Evolutionary conservation across 2,797 vertebrate genomes (phyloP).

Genomic region (Labeo calbasu): DNA sequence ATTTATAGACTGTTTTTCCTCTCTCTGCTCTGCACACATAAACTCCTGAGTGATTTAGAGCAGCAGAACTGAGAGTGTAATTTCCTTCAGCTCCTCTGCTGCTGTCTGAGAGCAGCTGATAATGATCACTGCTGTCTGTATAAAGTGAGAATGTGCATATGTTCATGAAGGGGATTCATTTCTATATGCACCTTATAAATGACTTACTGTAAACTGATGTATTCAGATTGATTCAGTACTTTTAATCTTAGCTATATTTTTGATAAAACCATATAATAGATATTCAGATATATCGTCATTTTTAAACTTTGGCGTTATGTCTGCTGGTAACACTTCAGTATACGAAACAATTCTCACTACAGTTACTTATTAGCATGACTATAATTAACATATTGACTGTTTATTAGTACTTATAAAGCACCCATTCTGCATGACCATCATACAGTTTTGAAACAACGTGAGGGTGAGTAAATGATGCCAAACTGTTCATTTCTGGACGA

Average conservation of each 20-base stretch:
- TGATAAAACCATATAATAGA: too few relatives aligned
- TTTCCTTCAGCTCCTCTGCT: slow-evolving; percentile 17
- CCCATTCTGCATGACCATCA: too few relatives aligned
- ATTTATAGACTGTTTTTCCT: not conserved
- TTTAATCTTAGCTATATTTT: not conserved
- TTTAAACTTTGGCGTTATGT: too few relatives aligned
- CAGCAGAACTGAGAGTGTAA: not conserved
- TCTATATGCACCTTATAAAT: not conserved
- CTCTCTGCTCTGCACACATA: not conserved
- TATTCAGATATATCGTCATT: too few relatives aligned
- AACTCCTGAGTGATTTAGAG: not conserved
- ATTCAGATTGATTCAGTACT: not conserved
- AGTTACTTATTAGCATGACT: too few relatives aligned
- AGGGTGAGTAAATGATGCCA: too few relatives aligned
- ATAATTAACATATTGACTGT: too few relatives aligned
- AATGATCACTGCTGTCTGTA: not conserved
- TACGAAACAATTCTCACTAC: too few relatives aligned
- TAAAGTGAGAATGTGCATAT: not conserved
- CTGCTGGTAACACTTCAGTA: too few relatives aligned
- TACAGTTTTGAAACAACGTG: not conserved
- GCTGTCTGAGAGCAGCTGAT: slow-evolving; percentile 4
- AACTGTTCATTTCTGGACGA: too few relatives aligned
- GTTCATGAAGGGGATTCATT: not conserved
- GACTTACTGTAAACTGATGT: not conserved
- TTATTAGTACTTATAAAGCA: too few relatives aligned